These are phyloP conservation scores for Phrynocephalus guinanensis DNA, from an alignment of 2,797 vertebrate species.

Conservation along the genomic window DNA sequence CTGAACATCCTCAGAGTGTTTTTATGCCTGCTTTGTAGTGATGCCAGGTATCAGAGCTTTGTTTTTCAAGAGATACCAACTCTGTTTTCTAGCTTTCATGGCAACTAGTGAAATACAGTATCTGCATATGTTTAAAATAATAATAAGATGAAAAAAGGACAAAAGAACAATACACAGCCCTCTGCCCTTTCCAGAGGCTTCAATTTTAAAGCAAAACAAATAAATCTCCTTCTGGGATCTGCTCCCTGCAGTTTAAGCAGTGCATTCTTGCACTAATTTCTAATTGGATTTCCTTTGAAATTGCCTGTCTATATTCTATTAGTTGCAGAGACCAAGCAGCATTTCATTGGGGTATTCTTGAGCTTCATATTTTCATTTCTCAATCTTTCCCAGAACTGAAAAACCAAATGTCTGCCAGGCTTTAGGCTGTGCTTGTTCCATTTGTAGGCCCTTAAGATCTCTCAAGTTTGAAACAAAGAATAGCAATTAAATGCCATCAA, in stretches of 20 bases:
- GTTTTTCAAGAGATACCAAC: neutral
- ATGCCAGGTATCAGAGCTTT: neutral
- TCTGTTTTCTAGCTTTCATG: neutral
- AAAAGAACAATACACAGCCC: neutral
- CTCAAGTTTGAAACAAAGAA: neutral
- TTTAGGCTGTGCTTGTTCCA: neutral
- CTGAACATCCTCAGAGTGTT: neutral
- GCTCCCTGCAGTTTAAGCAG: slow-evolving; percentile 22
- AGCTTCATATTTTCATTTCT: slow-evolving; percentile 19
- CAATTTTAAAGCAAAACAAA: slow-evolving; percentile 59
- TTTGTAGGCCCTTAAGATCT: neutral
- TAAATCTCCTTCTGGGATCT: slow-evolving; percentile 38
- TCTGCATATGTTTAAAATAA: neutral
- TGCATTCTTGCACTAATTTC: slow-evolving; percentile 64
- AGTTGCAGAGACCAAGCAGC: slow-evolving; percentile 38
- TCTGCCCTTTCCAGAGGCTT: slow-evolving; percentile 48
- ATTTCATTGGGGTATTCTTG: slow-evolving; percentile 9
- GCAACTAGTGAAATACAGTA: neutral
- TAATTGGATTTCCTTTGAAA: slow-evolving; percentile 77
- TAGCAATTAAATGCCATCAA: neutral
- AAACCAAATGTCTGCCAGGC: slow-evolving; percentile 2
- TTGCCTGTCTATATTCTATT: slow-evolving; percentile 22
- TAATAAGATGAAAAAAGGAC: neutral
- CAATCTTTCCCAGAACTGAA: slow-evolving; percentile 20
- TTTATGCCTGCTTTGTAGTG: neutral